Base-by-base conservation (phyloP, 1,140 invertebrate genomes). In the Penaeus chinensis region DNA sequence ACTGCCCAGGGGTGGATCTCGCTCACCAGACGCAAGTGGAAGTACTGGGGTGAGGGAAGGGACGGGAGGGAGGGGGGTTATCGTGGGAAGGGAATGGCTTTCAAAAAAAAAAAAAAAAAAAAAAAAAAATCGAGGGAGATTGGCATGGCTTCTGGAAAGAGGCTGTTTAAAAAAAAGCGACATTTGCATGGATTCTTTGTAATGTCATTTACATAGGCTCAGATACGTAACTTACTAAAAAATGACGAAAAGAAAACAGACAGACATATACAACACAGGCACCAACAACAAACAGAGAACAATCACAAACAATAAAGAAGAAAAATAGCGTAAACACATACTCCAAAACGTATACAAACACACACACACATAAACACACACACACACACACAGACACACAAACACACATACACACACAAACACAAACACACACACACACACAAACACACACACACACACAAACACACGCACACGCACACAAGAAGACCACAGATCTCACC, bases 331-430 rank as follows among this genome's bases (percentile, higher is more conserved):
- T 24, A 74, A 10, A 19, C 32, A 42, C 37, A n/a, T 74, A 10
- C 2, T 0, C n/a, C 74, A 42, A 42, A 24, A 37, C 76, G 18
- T 78, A 78, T 27, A 42, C 27, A 74, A 74, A 10, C 16, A 20
- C n/a, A n/a, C 10, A 42, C 10, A 37, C 76, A 78, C 76, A 78
- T 7, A 22, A 1, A 19, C 22, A 37, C 18, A 78, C 27, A 11
- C 16, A 78, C 76, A 78, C 76, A 78, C 76, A 78, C 76, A 78
- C 76, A 78, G 37, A 78, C 76, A 78, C 32, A 78, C 76, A 78
- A 0, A 78, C 76, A 42, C 76, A 78, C 32, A 78, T 27, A 78
- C 76, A 78, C 19, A 78, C 76, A 78, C 76, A 27, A 0, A 78
- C 37, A 24, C 32, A 24, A 8, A 42, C 76, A 27, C n/a, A 78